Evolutionary conservation across 37 sponge, comb jelly and placozoan genomes (phyloP).

Genomic region (Spongilla lacustris): DNA sequence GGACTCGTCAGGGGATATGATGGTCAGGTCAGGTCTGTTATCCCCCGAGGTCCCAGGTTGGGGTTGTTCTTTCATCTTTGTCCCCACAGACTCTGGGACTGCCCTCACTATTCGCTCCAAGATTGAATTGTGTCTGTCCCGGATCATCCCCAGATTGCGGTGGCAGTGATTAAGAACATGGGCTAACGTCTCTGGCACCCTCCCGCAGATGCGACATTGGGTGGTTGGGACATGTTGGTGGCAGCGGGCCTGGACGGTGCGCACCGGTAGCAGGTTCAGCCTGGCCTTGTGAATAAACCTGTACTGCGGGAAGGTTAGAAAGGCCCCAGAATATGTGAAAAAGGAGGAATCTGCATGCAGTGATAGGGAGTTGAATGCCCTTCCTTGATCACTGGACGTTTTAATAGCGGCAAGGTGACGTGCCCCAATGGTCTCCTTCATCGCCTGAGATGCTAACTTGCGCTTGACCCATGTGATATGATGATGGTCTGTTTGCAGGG

Average conservation of each 20-base stretch:
- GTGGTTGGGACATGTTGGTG: no score
- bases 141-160: no score
- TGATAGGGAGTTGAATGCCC: constrained; percentile 1
- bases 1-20: not conserved
- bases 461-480: no score
- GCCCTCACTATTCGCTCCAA: constrained; percentile 5
- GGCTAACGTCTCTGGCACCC: not conserved
- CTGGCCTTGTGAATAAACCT: constrained; percentile 31
- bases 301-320: constrained; percentile 20
- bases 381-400: constrained; percentile 45
- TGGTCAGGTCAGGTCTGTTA: constrained; percentile 2
- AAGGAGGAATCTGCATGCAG: constrained; percentile 16
- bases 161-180: no score
- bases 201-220: no score
- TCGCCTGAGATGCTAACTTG: no score
- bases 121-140: constrained; percentile 6
- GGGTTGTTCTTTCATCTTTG: not conserved
- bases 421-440: no score
- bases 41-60: not conserved
- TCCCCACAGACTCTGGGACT: no score
- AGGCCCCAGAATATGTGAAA: constrained; percentile 27
- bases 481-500: no score
- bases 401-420: no score
- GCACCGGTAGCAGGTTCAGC: constrained; percentile 15
- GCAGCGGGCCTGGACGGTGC: no score